A percentile compares a stretch with the other conserved stretches of the same genome.
phyloP scores from a whole-genome alignment of 2,113 vertebrate genomes.

The Sardina pilchardus region DNA sequence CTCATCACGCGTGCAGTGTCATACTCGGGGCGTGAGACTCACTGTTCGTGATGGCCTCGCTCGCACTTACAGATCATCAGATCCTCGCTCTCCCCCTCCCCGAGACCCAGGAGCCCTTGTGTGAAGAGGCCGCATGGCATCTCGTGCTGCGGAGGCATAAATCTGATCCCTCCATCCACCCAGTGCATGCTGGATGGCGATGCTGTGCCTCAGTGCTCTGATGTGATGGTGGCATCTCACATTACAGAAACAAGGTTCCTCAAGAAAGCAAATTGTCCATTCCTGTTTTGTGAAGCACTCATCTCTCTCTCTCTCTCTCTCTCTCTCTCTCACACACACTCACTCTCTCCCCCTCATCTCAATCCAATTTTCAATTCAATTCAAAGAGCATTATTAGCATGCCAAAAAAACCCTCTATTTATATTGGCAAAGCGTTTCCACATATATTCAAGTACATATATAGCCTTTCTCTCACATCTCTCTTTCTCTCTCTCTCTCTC shows the following conservation, averaged over 20 bases:
- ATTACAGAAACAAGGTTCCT: not conserved
- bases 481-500: too few species aligned
- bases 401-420: too few species aligned
- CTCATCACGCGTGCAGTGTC: conserved; percentile 9
- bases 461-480: too few species aligned
- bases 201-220: not conserved
- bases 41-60: conserved; percentile 17
- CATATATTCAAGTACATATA: too few species aligned
- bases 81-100: not conserved
- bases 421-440: too few species aligned
- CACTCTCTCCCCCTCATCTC: too few species aligned
- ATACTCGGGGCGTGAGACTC: conserved; percentile 29
- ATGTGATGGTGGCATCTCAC: not conserved
- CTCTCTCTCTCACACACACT: too few species aligned
- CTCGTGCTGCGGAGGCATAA: not conserved
- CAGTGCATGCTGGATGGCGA: not conserved
- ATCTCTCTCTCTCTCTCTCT: too few species aligned
- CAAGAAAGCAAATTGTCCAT: not conserved
- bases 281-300: not conserved
- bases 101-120: not conserved
- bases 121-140: not conserved
- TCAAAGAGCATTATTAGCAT: too few species aligned
- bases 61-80: not conserved
- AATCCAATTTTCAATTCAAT: too few species aligned
- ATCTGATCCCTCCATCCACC: not conserved